phyloP scores from a whole-genome alignment of 2,113 vertebrate genomes.

The Aythya baeri region DNA sequence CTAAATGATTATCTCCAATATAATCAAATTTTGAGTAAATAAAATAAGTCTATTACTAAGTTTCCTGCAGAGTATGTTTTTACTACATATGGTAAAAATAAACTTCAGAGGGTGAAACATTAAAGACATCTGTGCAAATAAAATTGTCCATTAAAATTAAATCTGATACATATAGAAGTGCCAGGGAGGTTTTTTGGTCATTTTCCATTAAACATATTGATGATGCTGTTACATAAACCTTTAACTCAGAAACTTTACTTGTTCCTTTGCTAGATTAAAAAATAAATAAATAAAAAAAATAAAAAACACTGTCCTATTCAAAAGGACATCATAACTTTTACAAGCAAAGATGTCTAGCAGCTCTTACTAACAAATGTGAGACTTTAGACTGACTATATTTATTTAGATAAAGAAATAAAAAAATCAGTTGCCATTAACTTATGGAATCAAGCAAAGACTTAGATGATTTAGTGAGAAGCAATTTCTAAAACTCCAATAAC shows the following conservation, averaged over 20 bases:
- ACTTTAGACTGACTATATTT: background rate
- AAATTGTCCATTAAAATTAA: conserved; percentile 44
- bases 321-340: background rate
- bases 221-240: background rate
- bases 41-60: conserved; percentile 9
- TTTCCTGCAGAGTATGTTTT: background rate
- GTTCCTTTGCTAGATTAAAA: background rate
- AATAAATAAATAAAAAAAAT: background rate
- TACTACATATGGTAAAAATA: conserved; percentile 34
- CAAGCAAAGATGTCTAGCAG: background rate
- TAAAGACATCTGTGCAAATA: conserved; percentile 29
- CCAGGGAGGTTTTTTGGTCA: background rate
- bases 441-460: background rate
- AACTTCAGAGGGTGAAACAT: conserved; percentile 39
- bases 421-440: background rate
- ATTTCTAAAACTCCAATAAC: background rate
- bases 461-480: background rate
- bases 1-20: background rate
- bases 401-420: background rate
- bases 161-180: background rate
- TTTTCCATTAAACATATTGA: background rate
- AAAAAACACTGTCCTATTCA: background rate
- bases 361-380: background rate
- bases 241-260: background rate
- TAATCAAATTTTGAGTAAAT: conserved; percentile 32